A percentile compares a stretch with the other conserved stretches of the same genome.
These are phyloP conservation scores for Entomobrya multifasciata DNA, from an alignment of 2,888 invertebrate species.

Conservation along the genomic window DNA sequence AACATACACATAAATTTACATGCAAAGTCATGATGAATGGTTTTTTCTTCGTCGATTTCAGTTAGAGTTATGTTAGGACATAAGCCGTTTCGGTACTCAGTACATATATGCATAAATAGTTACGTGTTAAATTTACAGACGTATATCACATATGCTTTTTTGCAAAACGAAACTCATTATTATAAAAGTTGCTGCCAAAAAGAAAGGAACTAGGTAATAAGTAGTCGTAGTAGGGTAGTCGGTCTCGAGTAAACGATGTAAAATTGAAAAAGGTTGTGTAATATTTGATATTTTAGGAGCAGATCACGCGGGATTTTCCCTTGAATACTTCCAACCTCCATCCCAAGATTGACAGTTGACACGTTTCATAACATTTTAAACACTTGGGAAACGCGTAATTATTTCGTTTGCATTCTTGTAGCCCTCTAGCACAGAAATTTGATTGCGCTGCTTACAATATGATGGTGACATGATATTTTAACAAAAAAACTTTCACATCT, in stretches of 20 bases:
- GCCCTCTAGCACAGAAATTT: too few species aligned
- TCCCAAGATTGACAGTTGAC: conserved; percentile 39
- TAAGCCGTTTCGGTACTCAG: too few species aligned
- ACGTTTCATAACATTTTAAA: conserved; percentile 38
- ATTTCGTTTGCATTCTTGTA: too few species aligned
- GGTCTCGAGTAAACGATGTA: background rate
- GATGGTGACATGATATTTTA: too few species aligned
- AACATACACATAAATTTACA: conserved; percentile 11
- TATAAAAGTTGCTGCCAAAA: background rate
- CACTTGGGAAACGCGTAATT: background rate
- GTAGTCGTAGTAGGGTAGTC: background rate
- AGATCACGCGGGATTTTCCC: conserved; percentile 16
- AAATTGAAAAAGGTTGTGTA: background rate
- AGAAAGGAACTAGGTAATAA: background rate
- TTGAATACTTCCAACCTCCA: conserved; percentile 16
- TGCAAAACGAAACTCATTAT: background rate
- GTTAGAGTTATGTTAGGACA: too few species aligned
- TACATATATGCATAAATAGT: too few species aligned
- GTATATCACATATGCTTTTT: too few species aligned
- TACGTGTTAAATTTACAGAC: too few species aligned
- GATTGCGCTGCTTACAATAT: too few species aligned
- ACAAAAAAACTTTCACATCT: too few species aligned
- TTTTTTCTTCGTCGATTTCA: too few species aligned
- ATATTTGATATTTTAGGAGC: too few species aligned
- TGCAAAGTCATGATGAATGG: conserved; percentile 22